Base-by-base conservation (phyloP, 2,888 invertebrate species). In the Chymomyza amoena region DNA sequence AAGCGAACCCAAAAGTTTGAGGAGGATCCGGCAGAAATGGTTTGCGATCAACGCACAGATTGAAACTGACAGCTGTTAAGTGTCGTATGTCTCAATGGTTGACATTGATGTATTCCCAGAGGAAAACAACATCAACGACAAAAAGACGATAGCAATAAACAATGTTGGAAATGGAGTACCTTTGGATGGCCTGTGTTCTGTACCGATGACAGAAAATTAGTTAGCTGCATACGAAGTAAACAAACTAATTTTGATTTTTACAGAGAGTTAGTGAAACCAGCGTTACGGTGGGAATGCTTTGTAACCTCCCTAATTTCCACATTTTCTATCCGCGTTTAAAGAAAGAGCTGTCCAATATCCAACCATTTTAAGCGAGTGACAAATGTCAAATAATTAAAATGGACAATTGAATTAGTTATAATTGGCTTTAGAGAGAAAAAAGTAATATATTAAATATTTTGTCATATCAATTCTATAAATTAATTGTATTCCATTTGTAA, bases 21-120 rank as follows among this genome's bases (percentile, higher is more conserved):
- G 16, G 13, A 10, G 59, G 61, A 15, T 20, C 54, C 18, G 25
- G 62, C 51, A 6, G 32, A 13, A n/a, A 25, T 10, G 13, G 13
- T 13, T 45, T 50, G 20, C 50, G 54, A n/a, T 32, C 25, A 25
- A 32, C 63, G 28, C 68, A 52, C 50, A 64, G 25, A 57, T 18
- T 25, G 25, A 25, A 18, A 50, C 65, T 74, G 87, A 81, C 87
- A 73, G 79, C 79, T 84, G 87, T 45, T 86, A 83, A 87, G 57
- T 75, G 86, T 83, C 77, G 81, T 85, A 65, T 68, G 73, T 79
- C 76, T 69, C 82, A 73, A 68, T 69, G 73, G 59, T 52, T 84
- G 84, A 88, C 88, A 84, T 77, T 84, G 84, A 84, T 76, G 87
- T 70, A 84, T 84, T 73, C 73, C 74, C 74, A 76, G 68, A 72